A percentile compares a stretch with the other conserved stretches of the same genome.
These are phyloP conservation scores for Corythornis leucogaster DNA, from an alignment of 2,797 vertebrate species.

Conservation along the genomic window DNA sequence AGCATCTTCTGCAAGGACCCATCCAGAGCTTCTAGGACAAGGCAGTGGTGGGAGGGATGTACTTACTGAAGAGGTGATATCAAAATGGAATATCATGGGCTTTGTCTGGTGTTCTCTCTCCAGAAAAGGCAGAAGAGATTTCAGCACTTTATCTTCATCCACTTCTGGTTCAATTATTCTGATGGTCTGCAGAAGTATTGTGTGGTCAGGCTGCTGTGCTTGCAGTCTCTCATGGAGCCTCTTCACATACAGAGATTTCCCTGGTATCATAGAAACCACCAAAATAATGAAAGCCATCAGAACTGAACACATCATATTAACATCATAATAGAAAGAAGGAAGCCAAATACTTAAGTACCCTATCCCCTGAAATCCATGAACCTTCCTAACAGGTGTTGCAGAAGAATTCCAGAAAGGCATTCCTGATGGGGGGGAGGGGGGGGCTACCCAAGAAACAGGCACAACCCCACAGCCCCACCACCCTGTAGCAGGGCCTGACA, in stretches of 20 bases:
- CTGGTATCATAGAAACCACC: slow-evolving; percentile 63
- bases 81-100: slow-evolving; percentile 90
- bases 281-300: not conserved
- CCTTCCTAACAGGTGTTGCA: not conserved
- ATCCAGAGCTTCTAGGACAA: not conserved
- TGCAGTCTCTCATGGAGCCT: slow-evolving; percentile 84
- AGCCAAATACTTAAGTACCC: not conserved
- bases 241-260: slow-evolving; percentile 93
- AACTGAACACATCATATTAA: not conserved
- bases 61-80: slow-evolving; percentile 92
- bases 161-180: slow-evolving; percentile 86
- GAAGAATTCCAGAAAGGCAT: not conserved
- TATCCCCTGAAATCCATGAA: not conserved
- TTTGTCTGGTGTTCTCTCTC: slow-evolving; percentile 53
- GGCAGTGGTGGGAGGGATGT: not conserved
- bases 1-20: not conserved
- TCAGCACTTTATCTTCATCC: slow-evolving; percentile 87
- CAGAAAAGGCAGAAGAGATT: slow-evolving; percentile 81
- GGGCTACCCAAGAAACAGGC: not conserved
- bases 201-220: slow-evolving; percentile 1
- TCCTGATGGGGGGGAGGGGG: not conserved
- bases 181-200: slow-evolving; percentile 81
- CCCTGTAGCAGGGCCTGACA: not conserved
- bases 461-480: too few relatives aligned
- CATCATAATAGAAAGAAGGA: not conserved